Evolutionary conservation across 2,797 vertebrate species (phyloP).

Genomic region (Vireo griseus): DNA sequence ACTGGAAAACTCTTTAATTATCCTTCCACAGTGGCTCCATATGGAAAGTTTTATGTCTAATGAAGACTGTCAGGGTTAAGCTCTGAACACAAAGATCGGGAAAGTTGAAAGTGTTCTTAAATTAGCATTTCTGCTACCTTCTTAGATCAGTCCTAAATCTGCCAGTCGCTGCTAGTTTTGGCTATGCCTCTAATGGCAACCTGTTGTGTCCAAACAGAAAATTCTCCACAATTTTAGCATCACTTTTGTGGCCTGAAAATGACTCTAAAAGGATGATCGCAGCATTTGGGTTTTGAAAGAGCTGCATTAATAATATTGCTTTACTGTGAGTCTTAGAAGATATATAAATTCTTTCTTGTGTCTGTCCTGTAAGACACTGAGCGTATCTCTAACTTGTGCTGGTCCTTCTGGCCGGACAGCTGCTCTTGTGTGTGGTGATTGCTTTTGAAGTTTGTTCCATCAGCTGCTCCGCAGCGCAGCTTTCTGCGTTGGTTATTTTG

Average conservation of each 20-base stretch:
- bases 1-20: background rate
- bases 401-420: background rate
- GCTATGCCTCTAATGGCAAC: background rate
- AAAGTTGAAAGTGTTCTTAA: background rate
- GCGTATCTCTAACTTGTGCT: background rate
- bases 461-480: background rate
- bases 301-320: background rate
- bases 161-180: background rate
- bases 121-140: background rate
- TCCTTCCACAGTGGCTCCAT: background rate
- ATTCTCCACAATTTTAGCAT: background rate
- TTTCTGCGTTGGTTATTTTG: background rate
- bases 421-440: background rate
- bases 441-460: background rate
- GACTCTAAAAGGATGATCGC: background rate
- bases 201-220: background rate
- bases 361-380: background rate
- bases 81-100: slow-evolving; percentile 5
- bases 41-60: background rate
- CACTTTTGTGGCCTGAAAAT: background rate
- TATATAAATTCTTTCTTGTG: background rate
- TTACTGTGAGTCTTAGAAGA: background rate
- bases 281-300: background rate
- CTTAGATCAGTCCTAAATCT: background rate
- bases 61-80: slow-evolving; percentile 3